Conservation (phyloP, 1,140 invertebrate species). For the Augochlora pura region DNA sequence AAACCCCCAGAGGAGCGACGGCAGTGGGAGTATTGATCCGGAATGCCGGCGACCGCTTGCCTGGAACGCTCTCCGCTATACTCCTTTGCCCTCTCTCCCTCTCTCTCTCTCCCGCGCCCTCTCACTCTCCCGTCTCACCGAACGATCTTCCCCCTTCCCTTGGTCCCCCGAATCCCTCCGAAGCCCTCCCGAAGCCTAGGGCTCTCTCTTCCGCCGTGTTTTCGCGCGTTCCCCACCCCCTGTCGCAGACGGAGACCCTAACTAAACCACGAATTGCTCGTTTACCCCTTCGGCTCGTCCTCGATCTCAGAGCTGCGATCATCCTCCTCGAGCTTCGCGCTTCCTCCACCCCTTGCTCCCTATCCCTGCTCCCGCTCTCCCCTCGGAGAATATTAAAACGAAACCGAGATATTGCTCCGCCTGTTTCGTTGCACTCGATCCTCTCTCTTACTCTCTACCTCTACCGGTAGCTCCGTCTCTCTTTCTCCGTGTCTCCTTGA, state of each 20-base stretch:
- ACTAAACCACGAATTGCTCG: slow-evolving; percentile 43
- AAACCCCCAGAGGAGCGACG: slow-evolving; percentile 62
- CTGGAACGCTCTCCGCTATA: slow-evolving; percentile 62
- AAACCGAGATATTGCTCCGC: not conserved
- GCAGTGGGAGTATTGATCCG: slow-evolving; percentile 78
- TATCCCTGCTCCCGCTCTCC: too few species aligned
- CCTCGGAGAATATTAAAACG: slow-evolving; percentile 20
- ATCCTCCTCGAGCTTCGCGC: slow-evolving; percentile 29
- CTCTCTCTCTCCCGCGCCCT: slow-evolving; percentile 5
- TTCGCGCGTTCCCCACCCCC: not conserved
- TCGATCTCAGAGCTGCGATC: slow-evolving; percentile 31
- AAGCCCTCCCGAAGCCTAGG: not conserved
- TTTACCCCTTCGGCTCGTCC: slow-evolving; percentile 32
- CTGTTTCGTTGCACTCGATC: not conserved
- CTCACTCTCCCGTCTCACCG: not conserved
- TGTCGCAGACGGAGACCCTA: slow-evolving; percentile 7
- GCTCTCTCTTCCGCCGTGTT: slow-evolving; percentile 5
- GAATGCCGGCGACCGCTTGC: slow-evolving; percentile 72
- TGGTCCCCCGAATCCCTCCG: not conserved
- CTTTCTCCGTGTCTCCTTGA: too few species aligned
- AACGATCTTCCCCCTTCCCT: not conserved
- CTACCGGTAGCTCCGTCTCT: too few species aligned
- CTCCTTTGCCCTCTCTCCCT: slow-evolving; percentile 59
- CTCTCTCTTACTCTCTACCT: not conserved
- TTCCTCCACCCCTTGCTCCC: slow-evolving; percentile 11